Evolutionary conservation across 2,113 vertebrate genomes (phyloP).

Genomic region (Salvelinus sp.): DNA sequence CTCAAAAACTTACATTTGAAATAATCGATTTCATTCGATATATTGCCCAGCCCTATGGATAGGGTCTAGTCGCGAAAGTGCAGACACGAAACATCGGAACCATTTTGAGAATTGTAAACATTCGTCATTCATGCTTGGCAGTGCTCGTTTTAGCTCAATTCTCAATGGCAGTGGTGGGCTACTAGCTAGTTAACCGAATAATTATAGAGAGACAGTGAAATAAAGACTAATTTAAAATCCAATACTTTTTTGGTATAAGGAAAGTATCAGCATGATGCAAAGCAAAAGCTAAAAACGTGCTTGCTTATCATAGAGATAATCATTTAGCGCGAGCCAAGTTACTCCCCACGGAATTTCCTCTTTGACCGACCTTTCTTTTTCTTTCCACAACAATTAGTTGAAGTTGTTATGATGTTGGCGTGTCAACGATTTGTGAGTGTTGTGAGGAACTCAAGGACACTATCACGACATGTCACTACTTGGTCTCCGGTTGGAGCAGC

Average conservation of each 20-base stretch:
- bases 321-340: not conserved
- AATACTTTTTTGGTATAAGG: not conserved
- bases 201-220: too few species aligned
- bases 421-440: not conserved
- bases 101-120: not conserved
- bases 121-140: not conserved
- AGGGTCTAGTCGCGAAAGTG: not conserved
- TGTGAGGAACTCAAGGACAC: not conserved
- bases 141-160: too few species aligned
- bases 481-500: constrained; percentile 10
- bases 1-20: too few species aligned
- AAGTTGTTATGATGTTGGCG: not conserved
- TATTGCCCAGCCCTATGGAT: not conserved
- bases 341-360: not conserved
- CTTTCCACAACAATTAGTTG: not conserved
- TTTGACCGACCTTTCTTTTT: not conserved
- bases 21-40: too few species aligned
- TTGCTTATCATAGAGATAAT: too few species aligned
- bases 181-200: too few species aligned
- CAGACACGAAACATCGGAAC: not conserved
- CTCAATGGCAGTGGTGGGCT: too few species aligned
- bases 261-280: not conserved
- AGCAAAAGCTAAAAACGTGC: too few species aligned
- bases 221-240: too few species aligned
- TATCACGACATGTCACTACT: constrained; percentile 3